Evolutionary conservation across 2,113 vertebrate genomes (phyloP).

Genomic region (Shinisaurus crocodilurus): DNA sequence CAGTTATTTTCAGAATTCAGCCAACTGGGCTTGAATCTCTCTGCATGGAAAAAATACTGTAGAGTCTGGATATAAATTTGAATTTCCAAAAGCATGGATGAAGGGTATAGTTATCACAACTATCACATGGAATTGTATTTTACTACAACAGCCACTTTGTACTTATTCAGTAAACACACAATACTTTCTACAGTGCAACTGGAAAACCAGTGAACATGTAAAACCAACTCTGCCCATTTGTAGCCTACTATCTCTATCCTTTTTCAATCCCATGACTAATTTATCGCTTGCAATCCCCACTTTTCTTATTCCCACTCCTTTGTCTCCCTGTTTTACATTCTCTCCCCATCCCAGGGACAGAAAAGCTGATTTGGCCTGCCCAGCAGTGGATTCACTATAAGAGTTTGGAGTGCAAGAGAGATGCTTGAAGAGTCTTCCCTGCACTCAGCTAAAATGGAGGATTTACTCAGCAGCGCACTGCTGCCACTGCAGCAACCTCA

Average conservation of each 20-base stretch:
- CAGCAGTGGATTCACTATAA: neutral
- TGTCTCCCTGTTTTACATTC: neutral
- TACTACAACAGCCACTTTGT: neutral
- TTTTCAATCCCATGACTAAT: neutral
- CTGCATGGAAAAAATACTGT: neutral
- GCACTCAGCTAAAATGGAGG: neutral
- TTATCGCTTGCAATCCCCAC: neutral
- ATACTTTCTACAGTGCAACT: neutral
- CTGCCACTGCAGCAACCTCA: neutral
- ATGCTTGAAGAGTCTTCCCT: neutral
- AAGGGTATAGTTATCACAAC: neutral
- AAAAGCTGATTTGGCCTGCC: neutral
- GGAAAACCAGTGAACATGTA: neutral
- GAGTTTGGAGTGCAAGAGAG: neutral
- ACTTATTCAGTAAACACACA: neutral
- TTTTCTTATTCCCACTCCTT: neutral
- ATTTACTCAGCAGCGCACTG: neutral
- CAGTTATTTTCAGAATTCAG: constrained; percentile 36
- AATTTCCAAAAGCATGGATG: neutral
- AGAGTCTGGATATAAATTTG: constrained; percentile 30
- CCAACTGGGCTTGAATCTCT: neutral
- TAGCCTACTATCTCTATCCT: too few relatives aligned
- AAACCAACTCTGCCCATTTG: neutral
- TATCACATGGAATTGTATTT: neutral
- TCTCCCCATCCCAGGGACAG: neutral